A percentile compares a stretch with the other conserved stretches of the same genome.
Conservation (phyloP, 1,140 invertebrate genomes). For the Philopotamus ludificatus region DNA sequence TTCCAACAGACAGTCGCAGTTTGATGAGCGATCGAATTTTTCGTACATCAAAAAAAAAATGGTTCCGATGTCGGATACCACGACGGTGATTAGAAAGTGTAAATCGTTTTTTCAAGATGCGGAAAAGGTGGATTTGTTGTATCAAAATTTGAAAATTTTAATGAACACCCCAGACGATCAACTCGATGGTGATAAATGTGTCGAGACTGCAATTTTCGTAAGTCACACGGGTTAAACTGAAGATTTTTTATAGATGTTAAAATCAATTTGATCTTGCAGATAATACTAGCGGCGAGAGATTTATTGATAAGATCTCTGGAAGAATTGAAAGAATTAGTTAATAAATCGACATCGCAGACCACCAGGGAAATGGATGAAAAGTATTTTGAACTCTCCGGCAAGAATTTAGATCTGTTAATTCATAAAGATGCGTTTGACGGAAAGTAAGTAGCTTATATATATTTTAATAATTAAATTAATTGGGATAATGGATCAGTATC, state of each 20-base stretch:
- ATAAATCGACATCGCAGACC: slow-evolving; percentile 12
- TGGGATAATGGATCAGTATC: no score
- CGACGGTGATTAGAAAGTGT: not conserved
- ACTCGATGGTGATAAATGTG: not conserved
- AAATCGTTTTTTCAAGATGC: not conserved
- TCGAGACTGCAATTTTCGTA: slow-evolving; percentile 2
- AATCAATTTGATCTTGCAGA: slow-evolving; percentile 24
- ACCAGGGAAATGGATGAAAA: slow-evolving; percentile 32
- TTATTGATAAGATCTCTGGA: slow-evolving; percentile 17
- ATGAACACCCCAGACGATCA: slow-evolving; percentile 16
- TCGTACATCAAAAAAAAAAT: slow-evolving; percentile 29
- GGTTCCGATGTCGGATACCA: not conserved
- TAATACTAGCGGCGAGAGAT: slow-evolving; percentile 20
- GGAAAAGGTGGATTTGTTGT: slow-evolving; percentile 14
- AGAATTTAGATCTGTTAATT: not conserved
- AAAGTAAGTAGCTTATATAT: slow-evolving; percentile 17
- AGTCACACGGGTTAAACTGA: no score
- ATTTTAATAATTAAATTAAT: not conserved
- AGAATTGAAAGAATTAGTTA: slow-evolving; percentile 11
- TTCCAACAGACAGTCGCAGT: slow-evolving; percentile 20
- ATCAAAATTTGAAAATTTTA: slow-evolving; percentile 22
- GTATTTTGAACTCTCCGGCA: slow-evolving; percentile 20
- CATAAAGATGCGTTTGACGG: slow-evolving; percentile 20
- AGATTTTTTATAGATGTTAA: not conserved
- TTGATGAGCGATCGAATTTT: slow-evolving; percentile 26